Evolutionary conservation across 1,140 invertebrate species (phyloP).

Genomic region (Druon quercuslanigerum): DNA sequence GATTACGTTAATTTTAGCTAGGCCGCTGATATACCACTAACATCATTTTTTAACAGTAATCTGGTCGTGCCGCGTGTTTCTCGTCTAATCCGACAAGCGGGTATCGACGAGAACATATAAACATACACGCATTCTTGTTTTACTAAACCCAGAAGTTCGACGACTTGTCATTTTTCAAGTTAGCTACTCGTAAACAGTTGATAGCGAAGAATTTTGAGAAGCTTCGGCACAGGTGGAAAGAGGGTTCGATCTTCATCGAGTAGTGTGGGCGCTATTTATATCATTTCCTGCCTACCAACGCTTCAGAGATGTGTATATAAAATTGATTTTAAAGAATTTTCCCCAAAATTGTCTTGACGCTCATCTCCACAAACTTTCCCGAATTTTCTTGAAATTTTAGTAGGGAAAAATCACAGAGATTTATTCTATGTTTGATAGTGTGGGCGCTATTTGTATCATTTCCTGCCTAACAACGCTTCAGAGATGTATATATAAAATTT

Average conservation of each 20-base stretch:
- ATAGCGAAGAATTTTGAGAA: slow-evolving; percentile 18
- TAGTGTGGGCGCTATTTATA: slow-evolving; percentile 60
- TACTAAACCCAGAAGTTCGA: slow-evolving; percentile 2
- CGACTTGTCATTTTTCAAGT: slow-evolving; percentile 29
- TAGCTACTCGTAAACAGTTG: not conserved
- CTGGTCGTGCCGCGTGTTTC: slow-evolving; percentile 16
- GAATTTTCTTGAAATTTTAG: too few species aligned
- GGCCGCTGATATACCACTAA: not conserved
- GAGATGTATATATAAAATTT: slow-evolving; percentile 54
- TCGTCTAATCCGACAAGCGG: slow-evolving; percentile 13
- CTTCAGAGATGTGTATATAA: slow-evolving; percentile 60
- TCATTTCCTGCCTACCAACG: slow-evolving; percentile 60
- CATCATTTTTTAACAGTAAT: not conserved
- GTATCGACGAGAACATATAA: slow-evolving; percentile 21
- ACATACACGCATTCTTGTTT: slow-evolving; percentile 16
- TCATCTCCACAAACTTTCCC: too few species aligned
- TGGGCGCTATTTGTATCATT: slow-evolving; percentile 62
- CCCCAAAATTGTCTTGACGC: too few species aligned
- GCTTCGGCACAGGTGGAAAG: slow-evolving; percentile 50
- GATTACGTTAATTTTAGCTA: slow-evolving; percentile 10
- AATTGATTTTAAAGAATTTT: too few species aligned
- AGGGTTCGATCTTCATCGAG: slow-evolving; percentile 55
- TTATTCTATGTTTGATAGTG: not conserved
- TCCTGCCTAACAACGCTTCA: slow-evolving; percentile 60
- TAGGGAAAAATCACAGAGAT: too few species aligned